Evolutionary conservation across 1,140 invertebrate species (phyloP).

Genomic region (Drosophila takahashii): DNA sequence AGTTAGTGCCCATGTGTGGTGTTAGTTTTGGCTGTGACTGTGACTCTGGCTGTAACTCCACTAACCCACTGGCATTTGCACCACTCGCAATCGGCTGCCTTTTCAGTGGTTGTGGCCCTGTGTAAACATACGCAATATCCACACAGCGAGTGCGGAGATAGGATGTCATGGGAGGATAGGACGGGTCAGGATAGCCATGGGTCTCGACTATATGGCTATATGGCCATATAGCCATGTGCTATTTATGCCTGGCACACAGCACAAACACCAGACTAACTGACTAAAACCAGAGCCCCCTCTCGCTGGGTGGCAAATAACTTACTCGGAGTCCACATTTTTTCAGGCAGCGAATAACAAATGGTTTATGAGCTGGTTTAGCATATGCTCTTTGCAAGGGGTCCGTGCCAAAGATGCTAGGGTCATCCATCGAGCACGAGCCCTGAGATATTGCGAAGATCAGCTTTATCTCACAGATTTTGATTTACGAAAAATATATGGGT

Average conservation of each 20-base stretch:
- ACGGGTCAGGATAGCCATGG: neutral
- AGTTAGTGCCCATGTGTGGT: slow-evolving; percentile 3
- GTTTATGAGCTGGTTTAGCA: slow-evolving; percentile 31
- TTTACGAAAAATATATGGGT: too few species aligned
- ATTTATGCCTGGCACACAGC: slow-evolving; percentile 56
- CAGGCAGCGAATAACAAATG: slow-evolving; percentile 30
- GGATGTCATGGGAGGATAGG: neutral
- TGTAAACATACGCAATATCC: slow-evolving; percentile 59
- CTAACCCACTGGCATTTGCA: neutral
- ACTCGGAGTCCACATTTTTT: slow-evolving; percentile 23
- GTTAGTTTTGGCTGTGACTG: slow-evolving; percentile 4
- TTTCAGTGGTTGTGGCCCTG: slow-evolving; percentile 32
- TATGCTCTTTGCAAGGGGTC: slow-evolving; percentile 4
- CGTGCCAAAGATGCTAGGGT: neutral
- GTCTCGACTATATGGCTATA: slow-evolving; percentile 13
- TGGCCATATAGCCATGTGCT: slow-evolving; percentile 46
- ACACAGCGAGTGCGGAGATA: slow-evolving; percentile 21
- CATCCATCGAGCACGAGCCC: too few species aligned
- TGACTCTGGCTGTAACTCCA: slow-evolving; percentile 12
- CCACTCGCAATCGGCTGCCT: slow-evolving; percentile 8
- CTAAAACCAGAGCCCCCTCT: slow-evolving; percentile 5
- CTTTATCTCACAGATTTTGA: too few species aligned
- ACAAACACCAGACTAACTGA: slow-evolving; percentile 38
- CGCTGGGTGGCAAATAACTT: slow-evolving; percentile 36
- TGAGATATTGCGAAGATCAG: neutral